phyloP scores from a whole-genome alignment of 2,113 vertebrate species.

The Camelus bactrianus region DNA sequence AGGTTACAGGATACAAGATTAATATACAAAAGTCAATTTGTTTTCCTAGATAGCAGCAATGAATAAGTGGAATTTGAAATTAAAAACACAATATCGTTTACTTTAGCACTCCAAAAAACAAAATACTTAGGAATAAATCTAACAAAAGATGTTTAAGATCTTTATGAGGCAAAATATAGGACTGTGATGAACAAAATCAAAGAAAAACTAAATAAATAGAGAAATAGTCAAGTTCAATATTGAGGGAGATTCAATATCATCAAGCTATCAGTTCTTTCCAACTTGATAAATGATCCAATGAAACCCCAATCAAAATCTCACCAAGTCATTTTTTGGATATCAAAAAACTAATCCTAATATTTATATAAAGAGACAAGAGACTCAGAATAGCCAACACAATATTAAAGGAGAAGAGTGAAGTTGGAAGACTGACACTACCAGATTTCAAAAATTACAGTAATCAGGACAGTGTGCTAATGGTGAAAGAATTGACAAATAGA shows the following conservation, averaged over 20 bases:
- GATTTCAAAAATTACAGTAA: not conserved
- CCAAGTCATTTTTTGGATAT: not conserved
- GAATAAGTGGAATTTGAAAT: not conserved
- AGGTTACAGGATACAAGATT: not conserved
- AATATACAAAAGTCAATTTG: not conserved
- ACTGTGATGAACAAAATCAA: not conserved
- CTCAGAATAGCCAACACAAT: not conserved
- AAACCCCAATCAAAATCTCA: not conserved
- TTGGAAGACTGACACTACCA: not conserved
- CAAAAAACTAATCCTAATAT: not conserved
- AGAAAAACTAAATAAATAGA: not conserved
- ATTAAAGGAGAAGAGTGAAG: not conserved
- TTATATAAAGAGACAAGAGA: not conserved
- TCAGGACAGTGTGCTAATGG: not conserved
- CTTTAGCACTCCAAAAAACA: not conserved
- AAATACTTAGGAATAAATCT: not conserved
- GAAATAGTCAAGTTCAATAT: not conserved
- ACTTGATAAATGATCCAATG: not conserved
- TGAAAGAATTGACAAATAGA: not conserved
- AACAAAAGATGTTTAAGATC: not conserved
- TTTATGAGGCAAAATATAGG: not conserved
- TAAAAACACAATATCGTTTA: not conserved
- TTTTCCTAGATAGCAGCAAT: not conserved
- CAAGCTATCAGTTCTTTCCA: not conserved
- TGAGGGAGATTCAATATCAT: not conserved